phyloP scores from a whole-genome alignment of 2,113 vertebrate genomes.

The Romanogobio albipinnatus region DNA sequence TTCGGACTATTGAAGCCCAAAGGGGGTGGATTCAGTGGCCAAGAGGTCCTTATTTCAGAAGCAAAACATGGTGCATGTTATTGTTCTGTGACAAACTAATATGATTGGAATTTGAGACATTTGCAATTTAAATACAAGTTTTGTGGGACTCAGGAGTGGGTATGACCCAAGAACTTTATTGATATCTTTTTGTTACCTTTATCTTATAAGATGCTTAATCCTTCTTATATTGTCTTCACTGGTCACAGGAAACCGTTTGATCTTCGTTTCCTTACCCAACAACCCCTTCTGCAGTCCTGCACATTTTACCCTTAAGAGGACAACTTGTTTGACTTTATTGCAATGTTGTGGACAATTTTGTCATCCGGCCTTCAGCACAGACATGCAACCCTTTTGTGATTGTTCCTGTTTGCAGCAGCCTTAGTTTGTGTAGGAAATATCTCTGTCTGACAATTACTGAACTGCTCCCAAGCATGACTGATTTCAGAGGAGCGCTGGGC shows the following conservation, averaged over 20 bases:
- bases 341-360: conserved; percentile 52
- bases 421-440: conserved; percentile 28
- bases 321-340: conserved; percentile 58
- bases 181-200: neutral
- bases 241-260: conserved; percentile 38
- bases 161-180: neutral
- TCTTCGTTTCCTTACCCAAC: conserved; percentile 44
- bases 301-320: conserved; percentile 60
- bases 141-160: neutral
- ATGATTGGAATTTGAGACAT: neutral
- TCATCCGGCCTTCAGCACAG: neutral
- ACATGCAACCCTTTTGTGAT: conserved; percentile 20
- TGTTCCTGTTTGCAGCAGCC: neutral
- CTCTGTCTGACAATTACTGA: conserved; percentile 47
- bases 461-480: conserved; percentile 68
- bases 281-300: conserved; percentile 44
- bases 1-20: conserved; percentile 70
- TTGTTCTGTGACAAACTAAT: conserved; percentile 12
- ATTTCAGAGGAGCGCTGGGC: conserved; percentile 62
- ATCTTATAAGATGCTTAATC: neutral
- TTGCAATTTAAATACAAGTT: neutral
- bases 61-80: conserved; percentile 13
- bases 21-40: conserved; percentile 66
- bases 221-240: neutral
- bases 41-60: conserved; percentile 57